Evolutionary conservation across 2,113 vertebrate species (phyloP).

Genomic region (Hemiscyllium ocellatum): DNA sequence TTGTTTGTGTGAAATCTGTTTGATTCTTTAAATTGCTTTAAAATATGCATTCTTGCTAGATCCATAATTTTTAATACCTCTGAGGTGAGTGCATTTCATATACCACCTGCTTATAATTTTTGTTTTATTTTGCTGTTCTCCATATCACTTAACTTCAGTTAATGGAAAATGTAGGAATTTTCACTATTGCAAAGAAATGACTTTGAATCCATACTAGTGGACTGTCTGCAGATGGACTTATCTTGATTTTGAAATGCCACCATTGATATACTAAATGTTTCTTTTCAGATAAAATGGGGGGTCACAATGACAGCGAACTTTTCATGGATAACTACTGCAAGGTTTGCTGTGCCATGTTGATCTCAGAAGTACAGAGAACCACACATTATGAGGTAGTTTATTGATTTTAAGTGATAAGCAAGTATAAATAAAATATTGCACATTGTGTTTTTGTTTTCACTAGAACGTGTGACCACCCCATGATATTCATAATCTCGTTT

Average conservation of each 20-base stretch:
- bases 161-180: background rate
- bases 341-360: constrained; percentile 66
- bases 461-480: background rate
- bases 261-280: background rate
- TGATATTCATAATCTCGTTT: background rate
- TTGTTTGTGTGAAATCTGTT: background rate
- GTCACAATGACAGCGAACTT: constrained; percentile 47
- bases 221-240: background rate
- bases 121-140: background rate
- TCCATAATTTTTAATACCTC: background rate
- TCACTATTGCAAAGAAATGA: background rate
- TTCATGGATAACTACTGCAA: constrained; percentile 70
- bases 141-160: background rate
- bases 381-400: constrained; percentile 75
- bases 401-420: background rate
- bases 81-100: background rate
- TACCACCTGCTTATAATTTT: background rate
- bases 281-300: constrained; percentile 29
- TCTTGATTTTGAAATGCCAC: background rate
- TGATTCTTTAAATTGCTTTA: too few relatives aligned
- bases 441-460: background rate
- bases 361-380: constrained; percentile 66
- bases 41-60: background rate
- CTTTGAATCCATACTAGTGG: background rate
- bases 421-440: background rate